A percentile compares a stretch with the other conserved stretches of the same genome.
Conservation (phyloP, 2,888 invertebrate genomes). For the Argyresthia albistria region DNA sequence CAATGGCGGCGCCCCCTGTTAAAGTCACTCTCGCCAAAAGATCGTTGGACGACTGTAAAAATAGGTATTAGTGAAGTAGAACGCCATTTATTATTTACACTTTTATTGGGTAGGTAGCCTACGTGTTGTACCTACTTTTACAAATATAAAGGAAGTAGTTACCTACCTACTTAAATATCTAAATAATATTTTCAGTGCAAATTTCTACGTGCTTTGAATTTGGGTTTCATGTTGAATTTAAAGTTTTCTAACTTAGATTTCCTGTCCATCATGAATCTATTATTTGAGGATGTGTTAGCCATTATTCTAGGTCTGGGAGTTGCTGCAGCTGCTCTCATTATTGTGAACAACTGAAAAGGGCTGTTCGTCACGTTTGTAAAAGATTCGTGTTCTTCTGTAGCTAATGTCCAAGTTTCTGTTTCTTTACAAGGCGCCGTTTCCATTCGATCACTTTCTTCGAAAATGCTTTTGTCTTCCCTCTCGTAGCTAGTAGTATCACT, state of each 20-base stretch:
- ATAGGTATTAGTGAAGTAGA: too few relatives aligned
- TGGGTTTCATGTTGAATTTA: slow-evolving; percentile 31
- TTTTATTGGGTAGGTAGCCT: neutral
- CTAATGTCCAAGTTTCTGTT: slow-evolving; percentile 41
- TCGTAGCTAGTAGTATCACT: too few relatives aligned
- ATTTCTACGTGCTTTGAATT: slow-evolving; percentile 18
- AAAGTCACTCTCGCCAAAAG: too few relatives aligned
- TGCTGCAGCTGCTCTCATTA: too few relatives aligned
- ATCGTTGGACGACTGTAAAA: too few relatives aligned
- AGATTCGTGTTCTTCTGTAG: slow-evolving; percentile 16
- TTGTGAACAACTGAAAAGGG: too few relatives aligned
- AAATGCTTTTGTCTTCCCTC: slow-evolving; percentile 13
- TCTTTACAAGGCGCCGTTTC: slow-evolving; percentile 25
- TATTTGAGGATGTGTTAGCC: too few relatives aligned
- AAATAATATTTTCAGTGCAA: slow-evolving; percentile 6
- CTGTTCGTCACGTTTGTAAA: slow-evolving; percentile 8
- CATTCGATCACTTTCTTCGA: slow-evolving; percentile 15
- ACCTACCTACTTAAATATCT: neutral
- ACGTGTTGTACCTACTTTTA: too few relatives aligned
- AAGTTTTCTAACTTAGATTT: slow-evolving; percentile 28
- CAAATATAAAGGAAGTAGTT: too few relatives aligned
- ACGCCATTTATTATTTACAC: too few relatives aligned
- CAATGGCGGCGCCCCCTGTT: too few relatives aligned
- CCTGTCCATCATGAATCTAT: neutral
- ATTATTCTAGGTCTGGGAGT: too few relatives aligned